Percentiles rank a stretch among this genome's conserved stretches.
Evolutionary conservation across 1,140 invertebrate genomes (phyloP).

Genomic region (Drosophila obscura): DNA sequence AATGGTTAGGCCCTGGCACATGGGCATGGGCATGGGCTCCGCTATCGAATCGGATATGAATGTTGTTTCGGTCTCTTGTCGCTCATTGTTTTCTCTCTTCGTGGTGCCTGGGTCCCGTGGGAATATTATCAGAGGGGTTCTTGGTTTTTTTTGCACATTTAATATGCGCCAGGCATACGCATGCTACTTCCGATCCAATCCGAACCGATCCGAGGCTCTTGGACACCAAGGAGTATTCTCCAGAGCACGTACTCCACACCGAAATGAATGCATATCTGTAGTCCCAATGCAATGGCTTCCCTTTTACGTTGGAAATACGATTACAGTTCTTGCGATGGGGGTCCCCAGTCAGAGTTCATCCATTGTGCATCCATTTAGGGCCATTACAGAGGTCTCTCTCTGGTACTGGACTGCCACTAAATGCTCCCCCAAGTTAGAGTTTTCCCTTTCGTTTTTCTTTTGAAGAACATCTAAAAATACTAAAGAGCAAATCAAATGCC

Average conservation of each 20-base stretch:
- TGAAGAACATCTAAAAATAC: slow-evolving; percentile 63
- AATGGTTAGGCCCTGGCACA: slow-evolving; percentile 40
- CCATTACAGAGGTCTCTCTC: slow-evolving; percentile 55
- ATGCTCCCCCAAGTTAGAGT: slow-evolving; percentile 35
- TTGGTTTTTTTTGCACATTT: slow-evolving; percentile 44
- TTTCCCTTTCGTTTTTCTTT: slow-evolving; percentile 2
- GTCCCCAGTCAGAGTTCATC: slow-evolving; percentile 33
- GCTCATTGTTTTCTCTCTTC: slow-evolving; percentile 22
- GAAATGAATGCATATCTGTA: slow-evolving; percentile 2
- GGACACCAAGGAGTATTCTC: slow-evolving; percentile 7
- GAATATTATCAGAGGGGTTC: slow-evolving; percentile 64
- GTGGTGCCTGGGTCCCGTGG: slow-evolving; percentile 58
- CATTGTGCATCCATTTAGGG: slow-evolving; percentile 28
- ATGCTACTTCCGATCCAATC: slow-evolving; percentile 64
- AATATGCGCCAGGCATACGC: slow-evolving; percentile 64
- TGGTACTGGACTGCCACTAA: background rate
- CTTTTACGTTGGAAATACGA: no score
- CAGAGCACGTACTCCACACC: slow-evolving; percentile 4
- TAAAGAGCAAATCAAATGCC: slow-evolving; percentile 77
- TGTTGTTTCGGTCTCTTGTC: slow-evolving; percentile 15
- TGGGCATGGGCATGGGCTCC: no score
- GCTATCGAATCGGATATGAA: slow-evolving; percentile 32
- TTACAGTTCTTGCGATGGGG: slow-evolving; percentile 16
- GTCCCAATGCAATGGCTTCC: no score
- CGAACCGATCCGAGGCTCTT: slow-evolving; percentile 56